Percentiles rank a stretch among this genome's conserved stretches.
These are phyloP conservation scores for Sinella curviseta DNA, from an alignment of 1,140 invertebrate genomes.

Conservation along the genomic window DNA sequence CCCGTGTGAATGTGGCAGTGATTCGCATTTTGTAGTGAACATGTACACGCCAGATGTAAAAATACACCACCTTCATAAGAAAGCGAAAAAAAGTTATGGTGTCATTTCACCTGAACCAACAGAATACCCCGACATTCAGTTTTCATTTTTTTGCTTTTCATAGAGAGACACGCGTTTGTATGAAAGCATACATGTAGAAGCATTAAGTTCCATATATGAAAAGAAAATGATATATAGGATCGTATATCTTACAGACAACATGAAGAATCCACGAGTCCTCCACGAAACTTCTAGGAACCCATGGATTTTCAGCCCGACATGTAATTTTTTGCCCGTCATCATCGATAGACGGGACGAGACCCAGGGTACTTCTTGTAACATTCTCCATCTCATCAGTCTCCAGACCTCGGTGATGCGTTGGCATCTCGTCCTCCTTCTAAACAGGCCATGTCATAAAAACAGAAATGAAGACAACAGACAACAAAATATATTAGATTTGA, in stretches of 20 bases:
- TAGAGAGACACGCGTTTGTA: background rate
- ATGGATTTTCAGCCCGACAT: slow-evolving; percentile 73
- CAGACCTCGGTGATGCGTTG: background rate
- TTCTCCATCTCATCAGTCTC: slow-evolving; percentile 48
- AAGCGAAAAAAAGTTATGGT: too few relatives aligned
- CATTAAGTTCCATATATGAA: background rate
- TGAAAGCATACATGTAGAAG: too few relatives aligned
- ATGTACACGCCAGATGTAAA: too few relatives aligned
- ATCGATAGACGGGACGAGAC: slow-evolving; percentile 48
- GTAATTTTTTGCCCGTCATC: slow-evolving; percentile 50
- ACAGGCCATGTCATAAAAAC: background rate
- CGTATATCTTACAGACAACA: slow-evolving; percentile 61
- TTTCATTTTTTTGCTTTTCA: too few relatives aligned
- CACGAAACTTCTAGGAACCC: slow-evolving; percentile 71
- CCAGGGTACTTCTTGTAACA: slow-evolving; percentile 46
- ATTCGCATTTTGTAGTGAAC: background rate
- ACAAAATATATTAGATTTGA: background rate
- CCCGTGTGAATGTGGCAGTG: background rate
- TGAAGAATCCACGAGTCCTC: slow-evolving; percentile 70
- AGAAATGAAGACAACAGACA: background rate
- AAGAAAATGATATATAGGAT: slow-evolving; percentile 29
- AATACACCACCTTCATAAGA: too few relatives aligned
- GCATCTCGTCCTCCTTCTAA: slow-evolving; percentile 19
- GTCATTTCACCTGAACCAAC: too few relatives aligned
- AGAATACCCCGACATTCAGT: too few relatives aligned